phyloP scores from a whole-genome alignment of 2,113 vertebrate species.

The Pogonocichla stellata region DNA sequence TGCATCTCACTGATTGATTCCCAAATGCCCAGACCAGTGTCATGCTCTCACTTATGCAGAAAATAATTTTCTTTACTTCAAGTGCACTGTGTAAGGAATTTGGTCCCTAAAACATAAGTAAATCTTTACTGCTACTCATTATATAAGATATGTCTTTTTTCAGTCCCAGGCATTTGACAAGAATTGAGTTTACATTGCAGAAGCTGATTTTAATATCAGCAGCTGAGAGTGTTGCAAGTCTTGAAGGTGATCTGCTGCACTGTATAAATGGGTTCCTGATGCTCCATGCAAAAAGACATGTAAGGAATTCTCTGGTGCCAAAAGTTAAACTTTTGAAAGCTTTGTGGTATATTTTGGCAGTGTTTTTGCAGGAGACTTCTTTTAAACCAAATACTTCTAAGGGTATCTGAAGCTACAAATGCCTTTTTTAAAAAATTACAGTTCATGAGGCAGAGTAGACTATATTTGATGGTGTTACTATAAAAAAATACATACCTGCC shows the following conservation, averaged over 20 bases:
- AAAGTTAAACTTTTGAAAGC: neutral
- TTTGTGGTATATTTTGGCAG: neutral
- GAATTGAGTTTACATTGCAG: neutral
- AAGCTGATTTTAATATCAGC: neutral
- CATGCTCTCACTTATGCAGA: neutral
- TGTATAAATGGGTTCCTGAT: neutral
- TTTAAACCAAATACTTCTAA: neutral
- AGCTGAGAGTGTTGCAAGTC: neutral
- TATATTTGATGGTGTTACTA: neutral
- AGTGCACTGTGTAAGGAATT: neutral
- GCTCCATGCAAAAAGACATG: neutral
- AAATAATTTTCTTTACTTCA: neutral
- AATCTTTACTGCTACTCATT: neutral
- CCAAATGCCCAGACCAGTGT: neutral
- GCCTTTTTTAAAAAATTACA: neutral
- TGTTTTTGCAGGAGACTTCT: neutral
- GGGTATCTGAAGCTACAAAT: neutral
- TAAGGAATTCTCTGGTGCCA: neutral
- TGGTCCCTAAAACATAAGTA: neutral
- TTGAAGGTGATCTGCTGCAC: neutral
- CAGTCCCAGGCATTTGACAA: neutral
- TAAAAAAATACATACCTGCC: constrained; percentile 1
- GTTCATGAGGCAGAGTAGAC: neutral
- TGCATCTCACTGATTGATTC: neutral
- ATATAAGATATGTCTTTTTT: neutral